Percentiles rank a stretch among this genome's conserved stretches.
Evolutionary conservation across 1,140 invertebrate species (phyloP).

Genomic region (Ladona fulva): DNA sequence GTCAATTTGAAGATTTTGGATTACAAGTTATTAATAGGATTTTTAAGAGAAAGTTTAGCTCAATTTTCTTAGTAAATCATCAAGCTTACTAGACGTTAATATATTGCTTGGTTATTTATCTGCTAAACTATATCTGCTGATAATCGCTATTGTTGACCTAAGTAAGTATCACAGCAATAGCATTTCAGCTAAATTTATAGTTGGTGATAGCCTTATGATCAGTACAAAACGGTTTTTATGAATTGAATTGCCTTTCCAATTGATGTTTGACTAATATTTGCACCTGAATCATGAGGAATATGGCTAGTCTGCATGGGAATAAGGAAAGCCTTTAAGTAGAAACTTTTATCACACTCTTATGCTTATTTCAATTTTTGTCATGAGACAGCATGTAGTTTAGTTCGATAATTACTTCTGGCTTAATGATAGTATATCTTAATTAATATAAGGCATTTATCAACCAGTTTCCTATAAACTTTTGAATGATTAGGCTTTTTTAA

Average conservation of each 20-base stretch:
- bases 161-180: constrained; percentile 1
- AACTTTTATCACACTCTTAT: constrained; percentile 3
- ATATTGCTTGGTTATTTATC: neutral
- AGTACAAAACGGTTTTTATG: constrained; percentile 4
- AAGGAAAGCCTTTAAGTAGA: constrained; percentile 1
- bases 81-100: neutral
- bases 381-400: constrained; percentile 5
- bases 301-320: constrained; percentile 3
- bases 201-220: neutral
- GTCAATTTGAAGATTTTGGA: neutral
- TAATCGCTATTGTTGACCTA: neutral
- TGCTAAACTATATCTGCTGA: neutral
- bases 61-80: neutral
- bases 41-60: neutral
- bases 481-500: constrained; percentile 9
- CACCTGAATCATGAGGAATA: neutral
- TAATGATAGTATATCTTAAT: constrained; percentile 1
- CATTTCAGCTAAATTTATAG: neutral
- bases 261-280: constrained; percentile 1
- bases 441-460: constrained; percentile 8
- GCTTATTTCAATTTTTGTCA: constrained; percentile 10
- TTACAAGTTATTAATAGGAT: neutral
- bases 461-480: neutral
- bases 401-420: constrained; percentile 1
- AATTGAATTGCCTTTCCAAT: constrained; percentile 3